Conservation (phyloP, 2,888 invertebrate species). For the Chorisops tibialis region DNA sequence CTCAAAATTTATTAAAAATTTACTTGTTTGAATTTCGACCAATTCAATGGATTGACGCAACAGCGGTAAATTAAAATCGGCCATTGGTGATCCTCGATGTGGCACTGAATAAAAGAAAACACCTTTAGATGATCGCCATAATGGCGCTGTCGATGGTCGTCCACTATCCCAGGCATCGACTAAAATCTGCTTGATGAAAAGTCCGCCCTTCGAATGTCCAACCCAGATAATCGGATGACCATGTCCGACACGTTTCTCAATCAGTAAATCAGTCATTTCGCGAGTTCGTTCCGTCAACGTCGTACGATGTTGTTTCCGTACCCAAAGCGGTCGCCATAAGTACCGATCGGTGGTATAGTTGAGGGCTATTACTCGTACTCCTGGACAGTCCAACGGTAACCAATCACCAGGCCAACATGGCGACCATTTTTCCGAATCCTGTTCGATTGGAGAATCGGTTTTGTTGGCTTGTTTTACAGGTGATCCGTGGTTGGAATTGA, state of each 20-base stretch:
- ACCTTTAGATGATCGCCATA: constrained; percentile 60
- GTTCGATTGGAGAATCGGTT: constrained; percentile 28
- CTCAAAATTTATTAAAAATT: constrained; percentile 34
- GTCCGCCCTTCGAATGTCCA: constrained; percentile 77
- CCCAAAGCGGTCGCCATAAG: constrained; percentile 74
- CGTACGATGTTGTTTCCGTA: constrained; percentile 62
- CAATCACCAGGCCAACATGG: constrained; percentile 85
- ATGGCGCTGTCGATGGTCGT: constrained; percentile 47
- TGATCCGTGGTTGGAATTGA: background rate
- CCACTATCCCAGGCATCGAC: constrained; percentile 60
- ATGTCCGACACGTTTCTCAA: constrained; percentile 65
- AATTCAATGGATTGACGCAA: constrained; percentile 75
- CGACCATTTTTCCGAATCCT: constrained; percentile 55
- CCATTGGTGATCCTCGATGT: constrained; percentile 76
- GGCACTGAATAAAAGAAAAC: constrained; percentile 86
- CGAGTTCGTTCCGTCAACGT: constrained; percentile 65
- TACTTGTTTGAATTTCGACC: constrained; percentile 74
- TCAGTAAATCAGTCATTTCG: constrained; percentile 68
- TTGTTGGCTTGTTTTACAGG: background rate
- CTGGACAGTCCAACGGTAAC: constrained; percentile 74
- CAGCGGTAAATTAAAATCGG: constrained; percentile 69
- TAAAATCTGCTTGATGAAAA: constrained; percentile 80
- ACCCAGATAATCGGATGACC: constrained; percentile 82
- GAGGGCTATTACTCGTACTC: constrained; percentile 72
- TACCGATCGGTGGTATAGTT: constrained; percentile 79